Conservation (phyloP, 2,888 invertebrate species). For the Callyntrura sp. region DNA sequence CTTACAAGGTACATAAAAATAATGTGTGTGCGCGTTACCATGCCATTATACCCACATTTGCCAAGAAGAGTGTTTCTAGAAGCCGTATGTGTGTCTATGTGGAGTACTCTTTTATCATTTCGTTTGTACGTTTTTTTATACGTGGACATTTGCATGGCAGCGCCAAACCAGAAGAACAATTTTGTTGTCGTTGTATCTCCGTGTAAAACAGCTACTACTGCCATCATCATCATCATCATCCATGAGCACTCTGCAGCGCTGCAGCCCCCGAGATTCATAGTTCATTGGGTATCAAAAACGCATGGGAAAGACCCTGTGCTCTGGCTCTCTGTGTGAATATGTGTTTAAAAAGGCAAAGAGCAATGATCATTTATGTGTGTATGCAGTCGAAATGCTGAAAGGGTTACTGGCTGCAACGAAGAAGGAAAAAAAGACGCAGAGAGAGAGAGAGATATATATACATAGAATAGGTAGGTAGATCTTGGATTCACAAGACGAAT, state of each 20-base stretch:
- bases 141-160: background rate
- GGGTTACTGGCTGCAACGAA: conserved; percentile 7
- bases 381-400: background rate
- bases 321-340: background rate
- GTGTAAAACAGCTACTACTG: no score
- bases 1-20: conserved; percentile 44
- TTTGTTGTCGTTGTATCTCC: no score
- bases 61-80: no score
- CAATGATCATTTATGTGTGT: conserved; percentile 44
- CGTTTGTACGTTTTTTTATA: no score
- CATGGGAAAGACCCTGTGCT: background rate
- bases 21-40: background rate
- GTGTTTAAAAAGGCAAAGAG: conserved; percentile 51
- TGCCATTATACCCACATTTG: no score
- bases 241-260: background rate
- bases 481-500: background rate
- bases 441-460: background rate
- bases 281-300: conserved; percentile 50
- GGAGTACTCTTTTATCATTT: background rate
- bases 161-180: background rate
- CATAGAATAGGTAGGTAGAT: conserved; percentile 15
- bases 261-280: conserved; percentile 39
- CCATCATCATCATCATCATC: no score
- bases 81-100: background rate
- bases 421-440: conserved; percentile 3